Conservation (phyloP, 2,888 invertebrate species). For the Argynnis bischoffii region DNA sequence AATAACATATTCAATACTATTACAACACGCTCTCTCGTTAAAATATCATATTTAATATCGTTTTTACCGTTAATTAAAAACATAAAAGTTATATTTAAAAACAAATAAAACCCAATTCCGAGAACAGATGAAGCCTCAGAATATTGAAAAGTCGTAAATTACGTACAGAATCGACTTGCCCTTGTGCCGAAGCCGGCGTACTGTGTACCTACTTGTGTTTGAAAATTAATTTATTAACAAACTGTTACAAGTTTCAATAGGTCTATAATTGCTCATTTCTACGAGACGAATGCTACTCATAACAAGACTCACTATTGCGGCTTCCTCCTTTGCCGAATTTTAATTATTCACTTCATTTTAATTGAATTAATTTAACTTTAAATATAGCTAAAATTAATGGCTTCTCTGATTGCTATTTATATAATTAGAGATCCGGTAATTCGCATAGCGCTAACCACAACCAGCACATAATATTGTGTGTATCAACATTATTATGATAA, state of each 20-base stretch:
- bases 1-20: too few relatives aligned
- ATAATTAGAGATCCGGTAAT: too few relatives aligned
- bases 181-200: not conserved
- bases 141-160: not conserved
- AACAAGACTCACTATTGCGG: not conserved
- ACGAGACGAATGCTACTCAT: not conserved
- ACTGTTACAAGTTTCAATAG: slow-evolving; percentile 7
- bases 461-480: too few relatives aligned
- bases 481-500: too few relatives aligned
- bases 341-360: not conserved
- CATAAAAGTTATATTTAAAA: too few relatives aligned
- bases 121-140: not conserved
- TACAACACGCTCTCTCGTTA: too few relatives aligned
- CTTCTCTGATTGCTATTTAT: too few relatives aligned
- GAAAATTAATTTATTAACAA: slow-evolving; percentile 20
- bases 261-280: slow-evolving; percentile 22
- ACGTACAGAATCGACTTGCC: not conserved
- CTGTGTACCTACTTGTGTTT: not conserved
- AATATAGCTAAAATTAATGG: too few relatives aligned
- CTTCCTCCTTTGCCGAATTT: not conserved
- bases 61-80: too few relatives aligned
- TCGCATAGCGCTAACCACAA: too few relatives aligned
- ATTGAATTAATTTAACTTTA: too few relatives aligned
- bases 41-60: too few relatives aligned
- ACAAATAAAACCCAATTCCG: not conserved